Conservation (phyloP, 1,140 invertebrate genomes). For the Aricia agestis region DNA sequence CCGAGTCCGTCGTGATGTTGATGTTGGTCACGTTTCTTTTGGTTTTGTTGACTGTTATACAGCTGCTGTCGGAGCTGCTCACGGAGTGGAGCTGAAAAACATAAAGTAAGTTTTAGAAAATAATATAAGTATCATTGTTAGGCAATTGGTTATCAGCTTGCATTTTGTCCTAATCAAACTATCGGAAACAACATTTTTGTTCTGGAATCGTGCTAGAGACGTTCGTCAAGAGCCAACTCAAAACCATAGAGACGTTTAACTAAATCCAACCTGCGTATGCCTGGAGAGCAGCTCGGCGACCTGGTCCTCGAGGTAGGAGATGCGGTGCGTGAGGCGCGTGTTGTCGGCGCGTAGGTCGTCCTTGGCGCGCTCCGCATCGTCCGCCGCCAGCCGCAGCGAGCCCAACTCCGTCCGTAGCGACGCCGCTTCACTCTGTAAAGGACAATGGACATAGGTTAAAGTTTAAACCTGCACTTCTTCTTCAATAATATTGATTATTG, state of each 20-base stretch:
- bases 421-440: slow-evolving; percentile 54
- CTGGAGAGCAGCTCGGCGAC: slow-evolving; percentile 81
- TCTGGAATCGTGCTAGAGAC: no score
- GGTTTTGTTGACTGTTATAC: slow-evolving; percentile 72
- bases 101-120: slow-evolving; percentile 18
- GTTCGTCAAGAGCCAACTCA: no score
- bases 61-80: slow-evolving; percentile 63
- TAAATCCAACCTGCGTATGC: slow-evolving; percentile 47
- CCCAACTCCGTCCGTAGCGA: slow-evolving; percentile 76
- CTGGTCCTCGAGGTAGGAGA: slow-evolving; percentile 92
- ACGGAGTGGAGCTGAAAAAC: slow-evolving; percentile 56
- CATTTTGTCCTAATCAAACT: no score
- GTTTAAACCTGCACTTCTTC: no score
- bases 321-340: slow-evolving; percentile 88
- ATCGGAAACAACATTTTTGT: no score
- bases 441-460: no score
- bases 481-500: no score
- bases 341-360: slow-evolving; percentile 85
- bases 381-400: slow-evolving; percentile 76
- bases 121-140: no score
- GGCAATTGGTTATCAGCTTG: no score
- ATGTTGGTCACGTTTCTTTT: slow-evolving; percentile 79
- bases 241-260: no score
- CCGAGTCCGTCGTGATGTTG: slow-evolving; percentile 73
- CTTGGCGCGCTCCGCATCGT: slow-evolving; percentile 79